Evolutionary conservation across 2,888 invertebrate genomes (phyloP).

Genomic region (Amphipyra tragopoginis): DNA sequence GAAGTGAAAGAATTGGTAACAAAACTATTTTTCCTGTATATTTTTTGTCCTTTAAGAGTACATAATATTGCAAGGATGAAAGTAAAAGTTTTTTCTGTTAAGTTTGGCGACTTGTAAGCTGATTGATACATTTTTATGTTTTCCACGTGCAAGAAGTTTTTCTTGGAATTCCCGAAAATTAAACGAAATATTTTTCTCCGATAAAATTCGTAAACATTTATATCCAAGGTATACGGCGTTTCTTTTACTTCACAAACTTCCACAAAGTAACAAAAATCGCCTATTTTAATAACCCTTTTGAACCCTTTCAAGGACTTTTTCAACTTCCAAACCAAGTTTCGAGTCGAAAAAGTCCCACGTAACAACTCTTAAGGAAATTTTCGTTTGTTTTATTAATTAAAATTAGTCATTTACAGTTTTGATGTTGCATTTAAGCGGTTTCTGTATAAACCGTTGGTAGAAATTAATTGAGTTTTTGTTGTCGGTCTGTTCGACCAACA

Average conservation of each 20-base stretch:
- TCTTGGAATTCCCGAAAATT: slow-evolving; percentile 11
- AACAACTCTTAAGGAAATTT: slow-evolving; percentile 41
- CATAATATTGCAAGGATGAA: background rate
- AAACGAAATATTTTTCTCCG: slow-evolving; percentile 16
- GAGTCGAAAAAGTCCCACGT: slow-evolving; percentile 44
- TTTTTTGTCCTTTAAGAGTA: background rate
- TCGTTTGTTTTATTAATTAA: slow-evolving; percentile 57
- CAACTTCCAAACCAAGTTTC: slow-evolving; percentile 52
- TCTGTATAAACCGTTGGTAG: slow-evolving; percentile 49
- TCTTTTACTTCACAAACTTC: slow-evolving; percentile 44
- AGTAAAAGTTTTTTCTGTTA: background rate
- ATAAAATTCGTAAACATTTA: slow-evolving; percentile 36
- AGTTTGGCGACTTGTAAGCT: slow-evolving; percentile 29
- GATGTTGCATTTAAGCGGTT: slow-evolving; percentile 61
- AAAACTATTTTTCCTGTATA: slow-evolving; percentile 1
- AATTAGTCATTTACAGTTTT: slow-evolving; percentile 58
- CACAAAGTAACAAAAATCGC: slow-evolving; percentile 46
- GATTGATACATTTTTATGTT: slow-evolving; percentile 30
- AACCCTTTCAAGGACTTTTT: slow-evolving; percentile 49
- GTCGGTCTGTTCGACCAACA: slow-evolving; percentile 47
- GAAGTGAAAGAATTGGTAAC: slow-evolving; percentile 5
- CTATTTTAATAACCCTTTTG: slow-evolving; percentile 56
- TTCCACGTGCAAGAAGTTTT: slow-evolving; percentile 41
- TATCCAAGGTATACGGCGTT: slow-evolving; percentile 35
- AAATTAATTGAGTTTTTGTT: slow-evolving; percentile 77